Evolutionary conservation across 2,888 invertebrate genomes (phyloP), one percentile per base, ranked within the genome.

Genomic region (Cerastis leucographa): DNA sequence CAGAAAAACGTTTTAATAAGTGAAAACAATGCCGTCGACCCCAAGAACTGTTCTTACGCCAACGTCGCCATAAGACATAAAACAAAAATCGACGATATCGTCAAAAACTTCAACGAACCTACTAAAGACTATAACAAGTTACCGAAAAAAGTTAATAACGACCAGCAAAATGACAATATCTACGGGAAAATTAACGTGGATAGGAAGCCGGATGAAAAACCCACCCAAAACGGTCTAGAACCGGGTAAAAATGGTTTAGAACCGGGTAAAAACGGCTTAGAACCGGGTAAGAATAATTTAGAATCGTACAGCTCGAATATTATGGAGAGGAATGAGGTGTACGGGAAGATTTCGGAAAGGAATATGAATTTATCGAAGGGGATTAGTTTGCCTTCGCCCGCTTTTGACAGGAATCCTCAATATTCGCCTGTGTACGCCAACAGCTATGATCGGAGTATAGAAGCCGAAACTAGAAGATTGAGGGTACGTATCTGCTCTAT

Each of bases 21-120:
- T 62, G 96, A 97, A 68, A 96, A 96, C 74, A 96, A 96, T 62
- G 83, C 92, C 0, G 67, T 94, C 0, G 97, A 96, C 0, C 89
- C 94, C 0, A 96, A 94, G 77, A 95, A 93, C 66, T 93, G 94
- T 72, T 94, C 95, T 0, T 97, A 97, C 85, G 92, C 94, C 0
- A 97, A 97, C 75, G 96, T 97, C 0, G 92, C 95, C 0, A 92
- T 96, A 40, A 89, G 94, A 81, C 95, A 95, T 70, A 95, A 95
- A 79, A 95, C 93, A 0, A 96, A 95, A 92, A 95, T 97, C 11
- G 96, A 96, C 2, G 96, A 96, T 54, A 95, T 96, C 0, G 96
- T 96, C 0, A 93, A 95, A 83, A 97, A 96, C 85, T 97, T 94
- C 86, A 97, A 94, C 85, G 97, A 95, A 66, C 81, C 88, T n/a